These are phyloP conservation scores for Grapholita molesta DNA, from an alignment of 1,140 invertebrate species.

Conservation along the genomic window DNA sequence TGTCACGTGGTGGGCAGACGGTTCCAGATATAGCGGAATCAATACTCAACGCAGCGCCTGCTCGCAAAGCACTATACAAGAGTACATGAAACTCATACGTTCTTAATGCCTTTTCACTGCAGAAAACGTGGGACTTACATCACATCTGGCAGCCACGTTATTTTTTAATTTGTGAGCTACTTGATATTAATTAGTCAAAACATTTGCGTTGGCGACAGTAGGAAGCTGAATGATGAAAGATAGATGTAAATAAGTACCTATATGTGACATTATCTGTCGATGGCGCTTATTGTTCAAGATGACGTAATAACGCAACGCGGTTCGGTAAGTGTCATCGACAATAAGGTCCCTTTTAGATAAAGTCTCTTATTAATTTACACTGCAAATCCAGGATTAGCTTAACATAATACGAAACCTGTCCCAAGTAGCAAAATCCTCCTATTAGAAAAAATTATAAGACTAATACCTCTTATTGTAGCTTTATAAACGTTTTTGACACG, in stretches of 20 bases:
- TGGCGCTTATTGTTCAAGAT: too few species aligned
- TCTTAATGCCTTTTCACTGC: neutral
- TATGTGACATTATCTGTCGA: too few species aligned
- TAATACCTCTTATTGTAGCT: too few species aligned
- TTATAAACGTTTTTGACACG: too few species aligned
- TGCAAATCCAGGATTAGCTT: too few species aligned
- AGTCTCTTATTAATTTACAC: too few species aligned
- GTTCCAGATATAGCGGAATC: slow-evolving; percentile 43
- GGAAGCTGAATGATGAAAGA: neutral
- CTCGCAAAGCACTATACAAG: neutral
- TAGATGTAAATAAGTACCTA: neutral
- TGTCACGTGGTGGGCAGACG: slow-evolving; percentile 21
- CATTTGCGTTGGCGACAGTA: neutral
- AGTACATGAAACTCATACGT: neutral
- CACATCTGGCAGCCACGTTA: neutral
- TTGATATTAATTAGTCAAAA: neutral
- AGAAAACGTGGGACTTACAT: neutral
- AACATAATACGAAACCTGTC: too few species aligned
- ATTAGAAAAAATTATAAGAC: too few species aligned
- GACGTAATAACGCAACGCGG: too few species aligned
- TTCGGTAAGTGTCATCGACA: too few species aligned
- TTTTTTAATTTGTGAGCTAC: slow-evolving; percentile 7
- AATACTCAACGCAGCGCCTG: slow-evolving; percentile 24
- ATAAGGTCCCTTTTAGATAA: too few species aligned
- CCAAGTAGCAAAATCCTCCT: too few species aligned